Evolutionary conservation across 2,888 invertebrate species (phyloP), one percentile per base, ranked within the genome.

Genomic region (Agrotis ipsilon): DNA sequence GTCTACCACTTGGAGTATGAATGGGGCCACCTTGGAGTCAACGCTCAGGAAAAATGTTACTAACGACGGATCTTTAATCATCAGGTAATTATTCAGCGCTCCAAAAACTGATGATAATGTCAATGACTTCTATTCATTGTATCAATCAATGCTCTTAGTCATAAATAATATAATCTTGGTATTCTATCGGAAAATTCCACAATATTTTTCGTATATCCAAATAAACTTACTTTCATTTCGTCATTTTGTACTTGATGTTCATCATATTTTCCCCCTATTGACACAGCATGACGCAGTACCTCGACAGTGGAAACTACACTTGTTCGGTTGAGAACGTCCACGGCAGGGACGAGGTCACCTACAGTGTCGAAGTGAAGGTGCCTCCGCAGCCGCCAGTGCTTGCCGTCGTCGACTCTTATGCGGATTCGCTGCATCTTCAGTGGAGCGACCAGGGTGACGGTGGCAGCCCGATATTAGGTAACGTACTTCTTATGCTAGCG

Each of bases 221-320:
- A 49, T 9, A 49, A 69, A n/a, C 18, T 24, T n/a, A 21, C 5
- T 54, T 32, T n/a, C 16, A 39, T 14, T 21, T 18, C 1, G 24
- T 58, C 16, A 32, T 59, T 59, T 46, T 60, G 24, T 45, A 39
- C 62, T 39, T 39, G 43, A 54, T 76, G 60, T 76, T 78, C 67
- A 78, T n/a, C 61, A 43, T 9, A 32, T 62, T 51, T 75, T 74
- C 27, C 32, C 57, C 64, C 69, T 55, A 59, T 76, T 66, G 68
- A 60, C 62, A 74, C 96, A 96, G 96, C 80, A 95, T 96, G 94
- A 96, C 98, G 6, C 98, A 98, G 90, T 97, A 97, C 82, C 97
- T 97, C 27, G 99, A 99, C 92, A 98, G 98, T 83, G 98, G 98
- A 18, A 99, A 99, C 94, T 99, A 99, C 92, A 98, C 98, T 0